A percentile compares a stretch with the other conserved stretches of the same genome.
Evolutionary conservation across 1,140 invertebrate genomes (phyloP).

Genomic region (Lerema accius): DNA sequence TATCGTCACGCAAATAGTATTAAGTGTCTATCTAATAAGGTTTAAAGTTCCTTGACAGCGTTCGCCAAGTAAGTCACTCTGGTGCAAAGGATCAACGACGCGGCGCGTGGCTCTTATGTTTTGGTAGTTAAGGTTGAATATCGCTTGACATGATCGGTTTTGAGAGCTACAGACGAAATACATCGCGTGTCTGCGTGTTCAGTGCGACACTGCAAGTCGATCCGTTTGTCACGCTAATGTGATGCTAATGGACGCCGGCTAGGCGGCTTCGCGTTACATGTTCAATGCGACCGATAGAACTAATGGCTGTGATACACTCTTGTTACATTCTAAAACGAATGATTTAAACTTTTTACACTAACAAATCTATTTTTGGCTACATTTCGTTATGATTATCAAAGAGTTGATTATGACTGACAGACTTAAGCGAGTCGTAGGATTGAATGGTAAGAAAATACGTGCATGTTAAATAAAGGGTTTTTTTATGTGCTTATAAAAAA

Average conservation of each 20-base stretch:
- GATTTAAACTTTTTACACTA: no score
- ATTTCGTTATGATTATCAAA: no score
- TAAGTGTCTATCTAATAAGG: slow-evolving; percentile 24
- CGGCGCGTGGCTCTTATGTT: neutral
- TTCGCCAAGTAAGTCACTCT: neutral
- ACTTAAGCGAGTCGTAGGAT: no score
- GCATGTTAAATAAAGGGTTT: no score
- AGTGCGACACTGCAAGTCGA: slow-evolving; percentile 47
- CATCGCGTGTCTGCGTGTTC: slow-evolving; percentile 27
- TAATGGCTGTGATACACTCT: neutral
- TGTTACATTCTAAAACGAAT: no score
- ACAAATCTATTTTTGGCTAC: no score
- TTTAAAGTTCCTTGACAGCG: slow-evolving; percentile 3
- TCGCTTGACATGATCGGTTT: neutral
- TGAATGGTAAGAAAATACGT: no score
- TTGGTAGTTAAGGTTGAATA: neutral
- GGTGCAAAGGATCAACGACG: neutral
- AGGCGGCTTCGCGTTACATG: slow-evolving; percentile 46
- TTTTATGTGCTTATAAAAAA: no score
- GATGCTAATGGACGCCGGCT: slow-evolving; percentile 44
- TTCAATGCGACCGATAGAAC: slow-evolving; percentile 10
- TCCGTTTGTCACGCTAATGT: slow-evolving; percentile 48
- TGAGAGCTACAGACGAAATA: slow-evolving; percentile 24
- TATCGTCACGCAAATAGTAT: slow-evolving; percentile 8
- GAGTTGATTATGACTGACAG: no score